These are phyloP conservation scores for Danio albolineatus DNA, from an alignment of 2,797 vertebrate species.

Conservation along the genomic window DNA sequence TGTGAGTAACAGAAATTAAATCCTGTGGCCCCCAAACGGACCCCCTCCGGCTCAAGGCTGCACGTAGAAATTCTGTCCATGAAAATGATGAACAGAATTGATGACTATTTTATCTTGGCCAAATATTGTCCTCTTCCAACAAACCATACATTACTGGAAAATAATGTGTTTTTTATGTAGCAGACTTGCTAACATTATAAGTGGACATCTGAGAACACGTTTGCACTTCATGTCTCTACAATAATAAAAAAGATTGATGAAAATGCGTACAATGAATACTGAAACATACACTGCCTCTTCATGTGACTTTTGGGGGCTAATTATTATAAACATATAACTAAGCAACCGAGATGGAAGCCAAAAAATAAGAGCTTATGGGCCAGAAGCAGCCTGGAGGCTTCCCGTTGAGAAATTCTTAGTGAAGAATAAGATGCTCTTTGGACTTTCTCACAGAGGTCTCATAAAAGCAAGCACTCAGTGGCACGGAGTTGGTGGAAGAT, in stretches of 20 bases:
- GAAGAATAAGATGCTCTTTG: not conserved
- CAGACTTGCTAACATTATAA: too few species aligned
- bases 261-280: not conserved
- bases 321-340: slow-evolving; percentile 4
- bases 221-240: too few species aligned
- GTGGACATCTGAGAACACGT: too few species aligned
- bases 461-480: not conserved
- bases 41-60: too few species aligned
- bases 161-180: too few species aligned
- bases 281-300: not conserved
- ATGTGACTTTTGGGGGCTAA: not conserved
- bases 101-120: too few species aligned
- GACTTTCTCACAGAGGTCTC: not conserved
- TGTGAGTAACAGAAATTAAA: too few species aligned
- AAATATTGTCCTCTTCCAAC: too few species aligned
- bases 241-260: not conserved
- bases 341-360: not conserved
- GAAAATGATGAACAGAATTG: too few species aligned
- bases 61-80: too few species aligned
- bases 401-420: not conserved
- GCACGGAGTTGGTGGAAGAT: not conserved
- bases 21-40: too few species aligned
- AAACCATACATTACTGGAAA: too few species aligned
- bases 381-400: not conserved
- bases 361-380: not conserved